Base-by-base conservation (phyloP, 92 coral and sea anemone genomes). In the Epizoanthus scotinus region DNA sequence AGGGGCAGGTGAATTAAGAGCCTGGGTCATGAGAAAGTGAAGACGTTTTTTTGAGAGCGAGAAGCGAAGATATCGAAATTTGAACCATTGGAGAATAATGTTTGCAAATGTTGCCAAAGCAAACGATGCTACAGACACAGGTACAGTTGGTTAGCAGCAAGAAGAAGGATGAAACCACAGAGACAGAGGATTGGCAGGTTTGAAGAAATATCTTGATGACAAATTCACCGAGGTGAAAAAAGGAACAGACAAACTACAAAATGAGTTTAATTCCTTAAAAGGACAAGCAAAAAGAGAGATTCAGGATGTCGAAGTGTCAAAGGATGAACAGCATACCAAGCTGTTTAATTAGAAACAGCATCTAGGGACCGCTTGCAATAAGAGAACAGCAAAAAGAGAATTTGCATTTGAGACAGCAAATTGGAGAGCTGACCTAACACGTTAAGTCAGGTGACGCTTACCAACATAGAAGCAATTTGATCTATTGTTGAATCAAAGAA, bases 141-240 rank as follows among this genome's bases (percentile, higher is more conserved):
- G 52, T 15, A 47, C 52, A 9, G 15, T 47, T 13, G 15, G 52
- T 9, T 14, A 1, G 17, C 52, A 47, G 52, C 52, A 3, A 47
- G 52, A 47, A 10, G 52, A 47, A 47, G 15, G 52, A 47, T 47
- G 52, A 15, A 47, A 47, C 52, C 52, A 9, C 52, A 47, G 52
- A 47, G 12, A 9, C 52, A 13, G 52, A 47, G 0, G 52, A 47
- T 12, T 47, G 52, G 52, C 52, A 6, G 14, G 17, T 10, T 47
- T 47, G 17, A 47, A 47, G 52, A 47, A 10, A 13, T 47, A 47
- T 47, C 52, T 47, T 47, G 75, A 70, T 24, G 27, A 44, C 7
- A 70, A 49, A 42, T 70, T 70, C 54, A 26, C 9, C 8, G 75
- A 70, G 52, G 27, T 70, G 75, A 70, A 70, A 18, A 57, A 70